Conservation (phyloP, 2,113 vertebrate genomes). For the Acrocephalus arundinaceus region DNA sequence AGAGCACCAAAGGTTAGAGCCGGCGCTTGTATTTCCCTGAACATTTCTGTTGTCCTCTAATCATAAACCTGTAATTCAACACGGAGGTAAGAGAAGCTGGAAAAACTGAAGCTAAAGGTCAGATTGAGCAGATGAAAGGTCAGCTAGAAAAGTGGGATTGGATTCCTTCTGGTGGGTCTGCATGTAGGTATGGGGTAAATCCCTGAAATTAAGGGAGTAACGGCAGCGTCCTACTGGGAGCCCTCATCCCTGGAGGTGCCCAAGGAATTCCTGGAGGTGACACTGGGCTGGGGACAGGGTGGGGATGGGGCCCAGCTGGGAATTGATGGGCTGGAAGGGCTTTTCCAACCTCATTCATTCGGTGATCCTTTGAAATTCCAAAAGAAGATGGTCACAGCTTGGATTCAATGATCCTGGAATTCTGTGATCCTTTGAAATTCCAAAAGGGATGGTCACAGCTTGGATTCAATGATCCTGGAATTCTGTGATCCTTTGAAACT, state of each 20-base stretch:
- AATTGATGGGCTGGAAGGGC: fast-evolving
- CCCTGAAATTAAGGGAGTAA: background rate
- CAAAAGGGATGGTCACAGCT: background rate
- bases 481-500: background rate
- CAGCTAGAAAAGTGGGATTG: background rate
- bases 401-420: fast-evolving
- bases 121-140: background rate
- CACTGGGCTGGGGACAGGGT: background rate
- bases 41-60: slow-evolving; percentile 23
- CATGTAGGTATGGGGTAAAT: background rate
- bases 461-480: fast-evolving
- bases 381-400: background rate
- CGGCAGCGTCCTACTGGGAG: background rate
- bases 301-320: background rate
- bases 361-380: background rate
- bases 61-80: slow-evolving; percentile 34
- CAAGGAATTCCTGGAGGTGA: background rate
- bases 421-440: background rate
- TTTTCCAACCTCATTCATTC: background rate
- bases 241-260: background rate
- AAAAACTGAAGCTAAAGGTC: slow-evolving; percentile 42
- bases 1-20: background rate
- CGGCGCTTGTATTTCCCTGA: background rate
- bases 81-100: background rate
- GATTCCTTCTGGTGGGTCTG: background rate